Evolutionary conservation across 2,797 vertebrate species (phyloP), one percentile per base, ranked within the genome.

Genomic region (Remorina albescens): DNA sequence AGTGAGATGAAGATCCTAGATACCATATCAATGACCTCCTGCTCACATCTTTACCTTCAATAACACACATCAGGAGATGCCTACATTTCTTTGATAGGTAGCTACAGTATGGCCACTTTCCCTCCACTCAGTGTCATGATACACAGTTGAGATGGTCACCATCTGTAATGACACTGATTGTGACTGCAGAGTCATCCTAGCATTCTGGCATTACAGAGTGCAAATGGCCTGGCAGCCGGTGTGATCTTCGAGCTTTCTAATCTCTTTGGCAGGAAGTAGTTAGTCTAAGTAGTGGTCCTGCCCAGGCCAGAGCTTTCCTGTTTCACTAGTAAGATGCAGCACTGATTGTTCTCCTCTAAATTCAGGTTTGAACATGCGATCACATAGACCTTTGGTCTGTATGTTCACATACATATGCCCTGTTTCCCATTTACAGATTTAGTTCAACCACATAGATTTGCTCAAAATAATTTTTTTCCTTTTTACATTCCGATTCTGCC

Each of bases 291-390:
- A 93, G 93, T 73, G 92, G 94, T 93, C 95, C 94, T 91, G 91
- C 95, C 95, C 94, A 92, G 89, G 88, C 93, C 92, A 94, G 92
- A 86, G 89, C 94, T 94, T 96, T 97, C 96, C 96, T 96, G 95
- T 95, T 92, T 67, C 81, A 74, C 78, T 55, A 53, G 78, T 81
- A 76, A 91, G 87, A 94, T 94, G 89, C 81, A 82, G 66, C 84
- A 88, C 80, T 91, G 92, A 94, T 94, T 94, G 87, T 85, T 47
- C 78, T 76, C 26, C 23, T 73, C 61, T 68, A 39, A 50, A 60
- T 42, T 78, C 54, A 42, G 19, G 28, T 59, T 46, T 66, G 21
- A 23, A 8, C 64, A 67, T 67, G 34, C 59, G 56, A 36, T 70
- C 54, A 53, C 36, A 55, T 25, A 53, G 23, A 53, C 46, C 44